Percentiles rank a stretch among this genome's conserved stretches.
phyloP scores from a whole-genome alignment of 2,113 vertebrate species.

The Lasiurus borealis region DNA sequence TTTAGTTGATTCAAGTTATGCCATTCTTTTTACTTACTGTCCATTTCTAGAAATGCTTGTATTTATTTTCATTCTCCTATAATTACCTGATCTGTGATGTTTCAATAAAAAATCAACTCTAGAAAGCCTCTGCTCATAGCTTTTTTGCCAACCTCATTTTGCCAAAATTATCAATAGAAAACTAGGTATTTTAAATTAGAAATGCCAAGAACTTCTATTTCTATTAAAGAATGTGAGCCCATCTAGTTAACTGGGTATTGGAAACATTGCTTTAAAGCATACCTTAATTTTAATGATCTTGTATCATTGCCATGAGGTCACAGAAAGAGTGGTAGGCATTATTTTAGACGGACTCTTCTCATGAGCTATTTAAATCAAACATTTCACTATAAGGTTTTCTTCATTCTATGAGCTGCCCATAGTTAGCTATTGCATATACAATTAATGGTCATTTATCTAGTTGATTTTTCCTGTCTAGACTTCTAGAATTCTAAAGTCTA shows the following conservation, averaged over 20 bases:
- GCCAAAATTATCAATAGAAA: conserved; percentile 26
- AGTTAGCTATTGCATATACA: neutral
- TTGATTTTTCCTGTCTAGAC: conserved; percentile 40
- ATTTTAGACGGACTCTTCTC: conserved; percentile 22
- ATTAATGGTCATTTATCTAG: conserved; percentile 18
- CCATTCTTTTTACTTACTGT: conserved; percentile 13
- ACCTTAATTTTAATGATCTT: conserved; percentile 29
- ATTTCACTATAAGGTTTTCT: no score
- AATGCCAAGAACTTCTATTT: neutral
- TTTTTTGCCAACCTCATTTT: conserved; percentile 52
- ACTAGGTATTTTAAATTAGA: conserved; percentile 6
- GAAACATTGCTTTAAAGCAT: conserved; percentile 36
- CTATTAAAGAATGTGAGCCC: neutral
- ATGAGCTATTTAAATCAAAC: neutral
- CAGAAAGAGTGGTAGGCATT: neutral
- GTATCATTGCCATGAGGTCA: neutral
- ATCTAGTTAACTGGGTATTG: neutral
- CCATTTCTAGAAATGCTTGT: conserved; percentile 40
- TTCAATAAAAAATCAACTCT: conserved; percentile 42
- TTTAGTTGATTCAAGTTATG: conserved; percentile 24
- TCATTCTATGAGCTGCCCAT: neutral
- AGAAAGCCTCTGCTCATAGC: neutral
- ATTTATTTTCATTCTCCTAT: conserved; percentile 51
- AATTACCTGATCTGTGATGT: neutral
- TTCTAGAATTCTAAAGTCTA: neutral